A percentile compares a stretch with the other conserved stretches of the same genome.
phyloP scores from a whole-genome alignment of 2,888 invertebrate genomes.

The Malachius bipustulatus region DNA sequence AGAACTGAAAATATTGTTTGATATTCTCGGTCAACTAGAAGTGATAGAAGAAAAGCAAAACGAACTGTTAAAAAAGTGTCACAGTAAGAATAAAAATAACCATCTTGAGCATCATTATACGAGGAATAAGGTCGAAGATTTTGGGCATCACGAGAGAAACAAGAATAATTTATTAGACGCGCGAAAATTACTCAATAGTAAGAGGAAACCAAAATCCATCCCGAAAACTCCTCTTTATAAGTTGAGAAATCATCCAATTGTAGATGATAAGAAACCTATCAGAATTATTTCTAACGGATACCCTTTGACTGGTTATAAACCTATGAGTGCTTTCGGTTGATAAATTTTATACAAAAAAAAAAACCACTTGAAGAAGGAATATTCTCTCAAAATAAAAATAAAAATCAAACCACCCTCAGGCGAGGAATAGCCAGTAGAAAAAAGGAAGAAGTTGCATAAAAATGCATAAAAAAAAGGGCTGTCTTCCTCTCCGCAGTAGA shows the following conservation, averaged over 20 bases:
- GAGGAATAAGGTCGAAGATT: neutral
- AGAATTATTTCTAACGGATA: conserved; percentile 14
- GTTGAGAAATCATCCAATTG: conserved; percentile 7
- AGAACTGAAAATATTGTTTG: conserved; percentile 35
- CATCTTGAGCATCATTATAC: neutral
- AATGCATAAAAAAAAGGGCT: conserved; percentile 1
- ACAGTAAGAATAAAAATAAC: neutral
- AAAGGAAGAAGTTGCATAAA: too few species aligned
- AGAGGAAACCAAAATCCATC: neutral
- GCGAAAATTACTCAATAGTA: neutral
- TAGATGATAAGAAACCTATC: conserved; percentile 15
- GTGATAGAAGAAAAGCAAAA: conserved; percentile 22
- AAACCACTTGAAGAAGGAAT: neutral
- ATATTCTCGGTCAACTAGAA: conserved; percentile 28
- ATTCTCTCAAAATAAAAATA: neutral
- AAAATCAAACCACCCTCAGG: too few species aligned
- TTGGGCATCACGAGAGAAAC: neutral
- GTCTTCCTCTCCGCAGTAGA: too few species aligned
- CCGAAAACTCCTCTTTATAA: neutral
- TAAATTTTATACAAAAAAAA: neutral
- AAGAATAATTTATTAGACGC: neutral
- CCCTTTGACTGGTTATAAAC: conserved; percentile 12
- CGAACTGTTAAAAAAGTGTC: conserved; percentile 10
- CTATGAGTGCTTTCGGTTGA: conserved; percentile 13
- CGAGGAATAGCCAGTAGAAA: too few species aligned